A percentile compares a stretch with the other conserved stretches of the same genome.
phyloP scores from a whole-genome alignment of 92 coral and sea anemone genomes.

The Plumapathes pennacea region DNA sequence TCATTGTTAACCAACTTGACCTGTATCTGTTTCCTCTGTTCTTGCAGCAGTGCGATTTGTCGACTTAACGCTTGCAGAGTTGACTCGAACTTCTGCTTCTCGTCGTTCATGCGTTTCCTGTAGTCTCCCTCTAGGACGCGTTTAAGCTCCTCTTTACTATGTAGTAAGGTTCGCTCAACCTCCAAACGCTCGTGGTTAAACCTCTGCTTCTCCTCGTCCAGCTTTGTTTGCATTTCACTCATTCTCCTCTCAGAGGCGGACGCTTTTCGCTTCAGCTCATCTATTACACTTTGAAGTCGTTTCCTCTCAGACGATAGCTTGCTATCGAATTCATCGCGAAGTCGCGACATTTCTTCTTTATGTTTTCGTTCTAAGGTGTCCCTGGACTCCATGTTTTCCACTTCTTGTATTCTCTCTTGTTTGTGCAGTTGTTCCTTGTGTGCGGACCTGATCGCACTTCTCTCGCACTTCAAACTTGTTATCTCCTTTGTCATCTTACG shows the following conservation, averaged over 20 bases:
- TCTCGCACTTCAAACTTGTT: slow-evolving; percentile 57
- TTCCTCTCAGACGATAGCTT: slow-evolving; percentile 52
- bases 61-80: slow-evolving; percentile 57
- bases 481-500: slow-evolving; percentile 60
- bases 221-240: slow-evolving; percentile 46
- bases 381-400: slow-evolving; percentile 56
- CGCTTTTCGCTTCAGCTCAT: slow-evolving; percentile 65
- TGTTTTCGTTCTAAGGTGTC: slow-evolving; percentile 47
- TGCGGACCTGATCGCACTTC: slow-evolving; percentile 41
- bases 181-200: slow-evolving; percentile 43
- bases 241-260: slow-evolving; percentile 49
- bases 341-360: slow-evolving; percentile 59
- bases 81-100: slow-evolving; percentile 66
- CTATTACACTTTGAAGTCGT: slow-evolving; percentile 42
- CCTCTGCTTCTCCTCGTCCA: slow-evolving; percentile 49
- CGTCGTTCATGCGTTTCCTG: slow-evolving; percentile 49
- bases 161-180: slow-evolving; percentile 41
- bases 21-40: slow-evolving; percentile 79
- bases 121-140: slow-evolving; percentile 54
- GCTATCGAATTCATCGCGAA: slow-evolving; percentile 44
- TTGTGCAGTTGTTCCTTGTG: slow-evolving; percentile 54
- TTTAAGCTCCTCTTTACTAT: slow-evolving; percentile 60
- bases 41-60: slow-evolving; percentile 74
- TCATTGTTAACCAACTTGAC: slow-evolving; percentile 52
- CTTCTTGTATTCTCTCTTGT: slow-evolving; percentile 38